A percentile compares a stretch with the other conserved stretches of the same genome.
phyloP scores from a whole-genome alignment of 2,797 vertebrate species.

The Menidia menidia region DNA sequence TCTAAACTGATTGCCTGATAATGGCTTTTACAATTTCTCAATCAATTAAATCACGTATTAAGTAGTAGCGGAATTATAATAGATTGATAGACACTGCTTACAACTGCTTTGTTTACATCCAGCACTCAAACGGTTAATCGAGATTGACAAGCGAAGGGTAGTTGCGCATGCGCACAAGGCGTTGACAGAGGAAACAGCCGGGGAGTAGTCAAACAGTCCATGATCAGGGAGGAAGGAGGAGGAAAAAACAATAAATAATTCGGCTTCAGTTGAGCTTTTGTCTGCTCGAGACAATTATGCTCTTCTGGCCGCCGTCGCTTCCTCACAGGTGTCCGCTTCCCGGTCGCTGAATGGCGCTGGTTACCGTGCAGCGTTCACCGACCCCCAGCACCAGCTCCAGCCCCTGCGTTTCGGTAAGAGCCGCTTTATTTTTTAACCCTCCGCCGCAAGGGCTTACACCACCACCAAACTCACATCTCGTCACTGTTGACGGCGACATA shows the following conservation, averaged over 20 bases:
- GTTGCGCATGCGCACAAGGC: slow-evolving; percentile 79
- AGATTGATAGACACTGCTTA: background rate
- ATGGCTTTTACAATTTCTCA: background rate
- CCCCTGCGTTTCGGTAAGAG: slow-evolving; percentile 97
- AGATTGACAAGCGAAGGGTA: slow-evolving; percentile 75
- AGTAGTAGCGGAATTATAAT: background rate
- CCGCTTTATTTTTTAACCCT: slow-evolving; percentile 23
- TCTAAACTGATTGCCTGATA: background rate
- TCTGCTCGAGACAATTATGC: slow-evolving; percentile 75
- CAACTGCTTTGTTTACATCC: slow-evolving; percentile 57
- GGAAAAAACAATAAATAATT: slow-evolving; percentile 18
- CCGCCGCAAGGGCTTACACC: background rate
- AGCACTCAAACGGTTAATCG: slow-evolving; percentile 76
- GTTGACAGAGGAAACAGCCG: slow-evolving; percentile 80
- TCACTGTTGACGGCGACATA: slow-evolving; percentile 9
- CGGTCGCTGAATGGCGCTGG: slow-evolving; percentile 97
- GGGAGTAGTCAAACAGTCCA: slow-evolving; percentile 76
- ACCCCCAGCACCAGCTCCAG: slow-evolving; percentile 99
- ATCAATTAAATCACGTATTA: background rate
- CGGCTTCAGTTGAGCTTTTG: slow-evolving; percentile 53
- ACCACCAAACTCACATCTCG: slow-evolving; percentile 19
- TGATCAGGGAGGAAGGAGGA: slow-evolving; percentile 55
- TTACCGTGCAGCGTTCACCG: slow-evolving; percentile 97
- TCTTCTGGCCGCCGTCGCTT: slow-evolving; percentile 74
- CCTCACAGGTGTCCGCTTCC: slow-evolving; percentile 84